Percentiles rank a stretch among this genome's conserved stretches.
Conservation (phyloP, 2,113 vertebrate species). For the Centropus unirufus region DNA sequence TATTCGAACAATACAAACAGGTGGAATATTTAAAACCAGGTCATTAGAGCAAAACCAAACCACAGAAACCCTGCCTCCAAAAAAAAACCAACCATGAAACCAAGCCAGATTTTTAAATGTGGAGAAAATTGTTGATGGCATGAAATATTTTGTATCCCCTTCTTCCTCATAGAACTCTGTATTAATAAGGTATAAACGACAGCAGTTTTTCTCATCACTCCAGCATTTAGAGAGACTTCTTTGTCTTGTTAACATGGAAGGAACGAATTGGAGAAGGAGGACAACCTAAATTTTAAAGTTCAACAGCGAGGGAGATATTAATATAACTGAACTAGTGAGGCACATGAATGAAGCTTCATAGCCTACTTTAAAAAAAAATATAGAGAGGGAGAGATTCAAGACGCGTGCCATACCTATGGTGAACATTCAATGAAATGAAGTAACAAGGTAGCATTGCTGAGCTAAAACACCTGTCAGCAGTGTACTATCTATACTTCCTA, state of each 20-base stretch:
- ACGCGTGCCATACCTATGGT: background rate
- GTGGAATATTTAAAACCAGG: constrained; percentile 30
- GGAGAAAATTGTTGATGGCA: background rate
- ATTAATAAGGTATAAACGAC: background rate
- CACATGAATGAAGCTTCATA: background rate
- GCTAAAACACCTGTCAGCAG: background rate
- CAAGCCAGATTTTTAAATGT: background rate
- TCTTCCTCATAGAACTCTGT: background rate
- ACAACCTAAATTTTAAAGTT: background rate
- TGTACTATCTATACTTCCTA: background rate
- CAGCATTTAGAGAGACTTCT: background rate
- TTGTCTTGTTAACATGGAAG: fast-evolving
- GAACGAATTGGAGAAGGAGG: background rate
- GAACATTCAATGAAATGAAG: background rate
- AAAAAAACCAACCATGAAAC: background rate
- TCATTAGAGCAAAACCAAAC: background rate
- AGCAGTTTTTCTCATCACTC: background rate
- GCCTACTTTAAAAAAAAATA: background rate
- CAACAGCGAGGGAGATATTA: background rate
- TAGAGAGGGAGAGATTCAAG: background rate
- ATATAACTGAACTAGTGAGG: background rate
- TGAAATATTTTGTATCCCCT: background rate
- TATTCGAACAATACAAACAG: background rate
- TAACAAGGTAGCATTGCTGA: background rate
- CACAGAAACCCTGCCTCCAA: background rate